Evolutionary conservation across 2,888 invertebrate species (phyloP).

Genomic region (Euproctis similis): DNA sequence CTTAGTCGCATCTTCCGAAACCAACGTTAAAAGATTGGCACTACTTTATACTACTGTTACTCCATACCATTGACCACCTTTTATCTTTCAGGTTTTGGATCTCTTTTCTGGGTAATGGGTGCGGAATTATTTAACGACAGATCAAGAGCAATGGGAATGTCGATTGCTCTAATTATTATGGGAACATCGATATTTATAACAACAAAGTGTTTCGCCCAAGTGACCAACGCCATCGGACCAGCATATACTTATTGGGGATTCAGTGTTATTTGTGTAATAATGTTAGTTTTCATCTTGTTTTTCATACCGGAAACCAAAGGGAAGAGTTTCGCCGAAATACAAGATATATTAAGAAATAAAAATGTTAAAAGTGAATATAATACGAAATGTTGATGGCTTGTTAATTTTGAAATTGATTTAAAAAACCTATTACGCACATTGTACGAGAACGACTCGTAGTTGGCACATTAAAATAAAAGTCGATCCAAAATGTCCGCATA

Average conservation of each 20-base stretch:
- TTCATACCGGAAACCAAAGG: conserved; percentile 58
- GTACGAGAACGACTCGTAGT: too few relatives aligned
- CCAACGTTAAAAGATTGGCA: too few relatives aligned
- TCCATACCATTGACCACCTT: too few relatives aligned
- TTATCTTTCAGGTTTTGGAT: conserved; percentile 42
- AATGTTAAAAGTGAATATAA: neutral
- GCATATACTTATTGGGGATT: conserved; percentile 42
- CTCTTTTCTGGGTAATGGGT: conserved; percentile 38
- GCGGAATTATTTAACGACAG: conserved; percentile 48
- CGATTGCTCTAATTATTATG: conserved; percentile 7
- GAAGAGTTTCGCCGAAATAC: conserved; percentile 49
- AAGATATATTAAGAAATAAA: conserved; percentile 27
- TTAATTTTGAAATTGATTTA: too few relatives aligned
- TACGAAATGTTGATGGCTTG: conserved; percentile 1
- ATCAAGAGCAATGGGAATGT: conserved; percentile 35
- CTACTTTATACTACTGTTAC: too few relatives aligned
- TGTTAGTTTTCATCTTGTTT: conserved; percentile 32
- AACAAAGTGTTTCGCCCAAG: conserved; percentile 9
- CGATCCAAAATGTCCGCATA: too few relatives aligned
- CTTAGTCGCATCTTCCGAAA: too few relatives aligned
- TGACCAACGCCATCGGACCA: conserved; percentile 34
- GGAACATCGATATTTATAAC: neutral
- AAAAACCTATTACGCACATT: too few relatives aligned
- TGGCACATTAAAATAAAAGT: too few relatives aligned
- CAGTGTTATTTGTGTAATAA: conserved; percentile 26